phyloP scores from a whole-genome alignment of 2,113 vertebrate genomes.

The Chaetops frenatus region DNA sequence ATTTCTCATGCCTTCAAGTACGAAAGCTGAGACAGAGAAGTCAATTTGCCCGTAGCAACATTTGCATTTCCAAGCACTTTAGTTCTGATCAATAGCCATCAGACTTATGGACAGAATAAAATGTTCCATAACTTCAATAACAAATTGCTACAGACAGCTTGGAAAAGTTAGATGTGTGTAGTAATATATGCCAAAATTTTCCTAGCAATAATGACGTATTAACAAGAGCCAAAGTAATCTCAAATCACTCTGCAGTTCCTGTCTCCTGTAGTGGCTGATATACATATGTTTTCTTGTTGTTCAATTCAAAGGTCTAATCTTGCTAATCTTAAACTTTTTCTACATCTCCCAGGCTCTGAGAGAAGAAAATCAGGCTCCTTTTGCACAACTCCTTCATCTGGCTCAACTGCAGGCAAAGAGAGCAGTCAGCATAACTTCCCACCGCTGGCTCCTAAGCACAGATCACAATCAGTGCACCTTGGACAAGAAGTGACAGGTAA shows the following conservation, averaged over 20 bases:
- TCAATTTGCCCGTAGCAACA: neutral
- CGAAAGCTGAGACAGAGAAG: neutral
- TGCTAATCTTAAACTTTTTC: neutral
- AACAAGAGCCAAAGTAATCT: neutral
- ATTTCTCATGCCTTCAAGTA: neutral
- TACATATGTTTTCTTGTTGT: neutral
- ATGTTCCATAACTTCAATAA: neutral
- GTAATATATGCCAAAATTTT: neutral
- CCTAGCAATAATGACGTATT: neutral
- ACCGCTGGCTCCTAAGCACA: neutral
- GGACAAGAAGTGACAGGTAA: slow-evolving; percentile 4
- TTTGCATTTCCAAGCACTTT: neutral
- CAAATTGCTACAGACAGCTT: neutral
- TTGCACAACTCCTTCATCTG: neutral
- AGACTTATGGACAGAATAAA: neutral
- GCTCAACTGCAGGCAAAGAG: neutral
- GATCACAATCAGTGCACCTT: neutral
- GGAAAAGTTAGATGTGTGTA: neutral
- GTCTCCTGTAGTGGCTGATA: neutral
- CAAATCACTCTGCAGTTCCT: neutral
- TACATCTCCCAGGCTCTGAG: neutral
- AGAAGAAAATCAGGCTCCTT: neutral
- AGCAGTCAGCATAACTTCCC: neutral
- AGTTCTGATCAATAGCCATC: neutral
- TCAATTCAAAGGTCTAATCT: neutral